phyloP scores from a whole-genome alignment of 1,140 invertebrate genomes.

The Drosophila murphyi region DNA sequence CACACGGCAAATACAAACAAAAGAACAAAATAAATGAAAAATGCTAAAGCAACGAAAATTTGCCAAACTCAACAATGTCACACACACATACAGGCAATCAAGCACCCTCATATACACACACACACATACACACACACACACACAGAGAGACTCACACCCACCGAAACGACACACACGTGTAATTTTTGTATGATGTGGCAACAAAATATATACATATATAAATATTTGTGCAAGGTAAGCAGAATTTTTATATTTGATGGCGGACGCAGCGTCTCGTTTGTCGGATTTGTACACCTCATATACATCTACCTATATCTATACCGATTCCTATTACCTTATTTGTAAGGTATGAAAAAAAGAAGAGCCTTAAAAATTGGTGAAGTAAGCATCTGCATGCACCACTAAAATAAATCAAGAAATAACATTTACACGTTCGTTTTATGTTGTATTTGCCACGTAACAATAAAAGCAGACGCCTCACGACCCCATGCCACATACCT shows the following conservation, averaged over 20 bases:
- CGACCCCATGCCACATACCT: conserved; percentile 2
- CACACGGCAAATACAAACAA: conserved; percentile 19
- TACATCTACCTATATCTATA: neutral
- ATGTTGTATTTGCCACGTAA: conserved; percentile 82
- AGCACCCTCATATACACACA: neutral
- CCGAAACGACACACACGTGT: conserved; percentile 55
- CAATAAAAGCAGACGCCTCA: conserved; percentile 66
- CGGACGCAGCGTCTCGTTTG: conserved; percentile 24
- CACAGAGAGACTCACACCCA: neutral
- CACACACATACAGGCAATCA: conserved; percentile 15
- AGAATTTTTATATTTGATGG: conserved; percentile 75
- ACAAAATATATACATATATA: conserved; percentile 53
- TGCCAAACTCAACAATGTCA: conserved; percentile 63
- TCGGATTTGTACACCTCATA: conserved; percentile 14
- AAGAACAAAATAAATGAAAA: conserved; percentile 36
- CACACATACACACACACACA: conserved; percentile 7
- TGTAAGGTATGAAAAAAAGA: conserved; percentile 13
- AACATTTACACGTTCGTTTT: conserved; percentile 83
- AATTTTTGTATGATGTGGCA: conserved; percentile 71
- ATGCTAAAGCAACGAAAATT: conserved; percentile 47
- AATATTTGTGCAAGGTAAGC: conserved; percentile 82
- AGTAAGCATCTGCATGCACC: conserved; percentile 80
- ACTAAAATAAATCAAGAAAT: conserved; percentile 83
- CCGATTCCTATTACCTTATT: too few relatives aligned
- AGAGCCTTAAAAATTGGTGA: conserved; percentile 68